Base-by-base conservation (phyloP, 1,140 invertebrate species). In the Sycophaga agraensis region DNA sequence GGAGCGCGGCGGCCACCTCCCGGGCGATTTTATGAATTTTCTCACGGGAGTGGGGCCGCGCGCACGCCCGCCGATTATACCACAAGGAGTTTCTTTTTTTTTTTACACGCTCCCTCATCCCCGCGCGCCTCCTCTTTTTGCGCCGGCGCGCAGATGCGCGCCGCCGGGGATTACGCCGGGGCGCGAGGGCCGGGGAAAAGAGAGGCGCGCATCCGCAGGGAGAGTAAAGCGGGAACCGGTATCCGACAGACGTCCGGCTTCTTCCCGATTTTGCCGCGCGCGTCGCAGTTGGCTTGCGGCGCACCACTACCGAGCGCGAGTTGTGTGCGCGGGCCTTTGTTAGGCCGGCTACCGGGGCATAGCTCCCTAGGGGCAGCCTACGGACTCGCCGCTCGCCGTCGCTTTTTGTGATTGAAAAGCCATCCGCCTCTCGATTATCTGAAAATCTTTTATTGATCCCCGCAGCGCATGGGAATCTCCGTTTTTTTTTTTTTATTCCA, bases 191-290 rank as follows among this genome's bases (percentile, higher is more conserved):
- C 58, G 58, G n/a, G n/a, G n/a, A n/a, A n/a, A n/a, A n/a, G n/a
- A n/a, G n/a, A n/a, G 34, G 16, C 45, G 19, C n/a, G 19, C 24
- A 46, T 24, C 43, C 51, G 49, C 42, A 19, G 31, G 50, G 40
- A 61, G 43, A n/a, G n/a, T n/a, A n/a, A n/a, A n/a, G n/a, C n/a
- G n/a, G n/a, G n/a, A 62, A 62, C 59, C 59, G 53, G 59, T 62
- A 62, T 62, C 53, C 51, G 51, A 56, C 59, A 62, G 59, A 42
- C 59, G 37, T 56, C 59, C 59, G 59, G 59, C 53, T 62, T 62
- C 45, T 49, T 49, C 53, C 43, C 46, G 59, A 62, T 55, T 56
- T 56, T 28, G 45, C 26, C 24, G 4, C 8, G 24, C 26, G 16
- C 8, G 2, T 34, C 14, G 2, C 24, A 16, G 37, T 16, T 39